Conservation (phyloP, 2,113 vertebrate genomes). For the Rhineura floridana region DNA sequence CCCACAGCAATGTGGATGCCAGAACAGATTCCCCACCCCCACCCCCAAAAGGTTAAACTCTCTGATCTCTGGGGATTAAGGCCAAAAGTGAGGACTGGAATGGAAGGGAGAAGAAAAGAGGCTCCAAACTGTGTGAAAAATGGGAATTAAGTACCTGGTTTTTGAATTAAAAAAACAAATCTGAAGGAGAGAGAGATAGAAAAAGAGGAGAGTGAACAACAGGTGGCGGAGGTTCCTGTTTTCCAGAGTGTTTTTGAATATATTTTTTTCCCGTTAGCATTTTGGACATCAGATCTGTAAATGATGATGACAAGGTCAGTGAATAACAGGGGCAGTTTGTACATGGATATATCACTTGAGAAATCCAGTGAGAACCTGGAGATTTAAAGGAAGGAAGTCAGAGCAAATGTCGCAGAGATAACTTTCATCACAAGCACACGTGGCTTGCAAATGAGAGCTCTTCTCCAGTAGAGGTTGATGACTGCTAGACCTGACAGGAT, state of each 20-base stretch:
- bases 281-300: too few species aligned
- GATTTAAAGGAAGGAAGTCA: too few species aligned
- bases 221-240: neutral
- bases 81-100: neutral
- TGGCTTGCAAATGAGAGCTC: too few species aligned
- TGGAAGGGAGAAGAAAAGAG: neutral
- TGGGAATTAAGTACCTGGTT: neutral
- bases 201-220: neutral
- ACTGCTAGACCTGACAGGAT: too few species aligned
- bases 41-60: slow-evolving; percentile 48
- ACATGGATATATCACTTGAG: too few species aligned
- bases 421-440: too few species aligned
- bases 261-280: neutral
- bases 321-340: too few species aligned
- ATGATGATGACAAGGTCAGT: too few species aligned
- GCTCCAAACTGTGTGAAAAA: neutral
- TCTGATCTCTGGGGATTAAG: neutral
- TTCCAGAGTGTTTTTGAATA: neutral
- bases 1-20: neutral
- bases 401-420: too few species aligned
- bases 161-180: slow-evolving; percentile 28
- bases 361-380: too few species aligned
- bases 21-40: neutral
- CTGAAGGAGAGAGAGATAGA: neutral
- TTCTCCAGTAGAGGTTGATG: too few species aligned